Evolutionary conservation across 2,113 vertebrate genomes (phyloP).

Genomic region (Nerophis lumbriciformis): DNA sequence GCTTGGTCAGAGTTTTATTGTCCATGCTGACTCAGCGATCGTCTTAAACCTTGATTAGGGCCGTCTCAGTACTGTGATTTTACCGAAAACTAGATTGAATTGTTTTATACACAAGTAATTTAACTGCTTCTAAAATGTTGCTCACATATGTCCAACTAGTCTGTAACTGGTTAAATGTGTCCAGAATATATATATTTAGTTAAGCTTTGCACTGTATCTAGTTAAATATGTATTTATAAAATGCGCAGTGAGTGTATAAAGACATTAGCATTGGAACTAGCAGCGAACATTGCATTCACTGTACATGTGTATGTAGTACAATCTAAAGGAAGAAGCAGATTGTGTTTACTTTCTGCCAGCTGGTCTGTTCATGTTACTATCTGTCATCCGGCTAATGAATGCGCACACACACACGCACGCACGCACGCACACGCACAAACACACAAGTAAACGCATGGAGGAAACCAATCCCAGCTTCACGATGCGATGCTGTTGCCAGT

Average conservation of each 20-base stretch:
- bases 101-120: too few species aligned
- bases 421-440: not conserved
- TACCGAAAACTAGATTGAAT: too few species aligned
- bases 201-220: too few species aligned
- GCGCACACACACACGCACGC: constrained; percentile 12
- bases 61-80: too few species aligned
- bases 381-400: constrained; percentile 30
- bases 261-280: not conserved
- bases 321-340: constrained; percentile 54
- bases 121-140: too few species aligned
- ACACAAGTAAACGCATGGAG: constrained; percentile 15
- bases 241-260: too few species aligned
- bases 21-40: not conserved
- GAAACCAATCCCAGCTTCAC: constrained; percentile 43
- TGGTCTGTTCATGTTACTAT: constrained; percentile 53
- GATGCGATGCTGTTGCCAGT: constrained; percentile 40
- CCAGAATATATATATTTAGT: too few species aligned
- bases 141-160: too few species aligned
- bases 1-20: too few species aligned
- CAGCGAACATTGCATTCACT: too few species aligned
- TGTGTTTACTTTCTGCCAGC: constrained; percentile 60
- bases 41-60: not conserved
- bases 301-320: constrained; percentile 11
- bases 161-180: too few species aligned
- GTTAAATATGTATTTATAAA: too few species aligned